Evolutionary conservation across 2,113 vertebrate genomes (phyloP).

Genomic region (Serilophus lunatus): DNA sequence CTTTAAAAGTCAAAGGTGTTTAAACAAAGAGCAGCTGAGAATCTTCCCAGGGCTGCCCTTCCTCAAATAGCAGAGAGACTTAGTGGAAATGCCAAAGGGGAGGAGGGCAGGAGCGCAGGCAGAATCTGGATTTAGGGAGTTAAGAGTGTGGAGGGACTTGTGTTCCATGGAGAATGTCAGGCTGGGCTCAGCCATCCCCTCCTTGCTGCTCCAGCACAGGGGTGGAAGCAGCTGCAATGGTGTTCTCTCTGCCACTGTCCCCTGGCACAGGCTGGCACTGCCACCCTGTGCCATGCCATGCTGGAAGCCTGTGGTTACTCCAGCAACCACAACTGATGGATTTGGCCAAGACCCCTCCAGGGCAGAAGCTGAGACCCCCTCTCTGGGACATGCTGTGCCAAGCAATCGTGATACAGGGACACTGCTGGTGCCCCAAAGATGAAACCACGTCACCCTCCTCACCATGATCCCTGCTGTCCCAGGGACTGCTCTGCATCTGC

Average conservation of each 20-base stretch:
- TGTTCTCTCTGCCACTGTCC: background rate
- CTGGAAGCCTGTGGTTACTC: background rate
- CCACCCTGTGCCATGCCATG: fast-evolving
- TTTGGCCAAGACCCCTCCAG: fast-evolving
- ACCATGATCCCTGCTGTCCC: background rate
- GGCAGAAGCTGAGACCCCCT: background rate
- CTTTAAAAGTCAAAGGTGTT: constrained; percentile 23
- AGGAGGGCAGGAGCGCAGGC: background rate
- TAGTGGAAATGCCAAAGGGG: background rate
- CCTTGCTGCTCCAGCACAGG: fast-evolving
- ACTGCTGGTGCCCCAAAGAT: fast-evolving
- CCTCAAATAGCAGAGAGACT: background rate
- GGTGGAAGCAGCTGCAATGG: background rate
- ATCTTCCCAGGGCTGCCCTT: background rate
- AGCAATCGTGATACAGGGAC: fast-evolving
- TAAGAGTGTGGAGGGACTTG: fast-evolving
- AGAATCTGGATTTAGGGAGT: background rate
- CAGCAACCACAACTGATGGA: fast-evolving
- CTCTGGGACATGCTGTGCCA: fast-evolving
- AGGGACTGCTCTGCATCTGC: background rate
- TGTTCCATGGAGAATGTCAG: background rate
- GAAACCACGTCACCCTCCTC: fast-evolving
- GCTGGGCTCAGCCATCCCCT: background rate
- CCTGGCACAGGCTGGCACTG: background rate
- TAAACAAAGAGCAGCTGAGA: background rate